Percentiles rank a stretch among this genome's conserved stretches.
Evolutionary conservation across 2,113 vertebrate genomes (phyloP).

Genomic region (Rhabdomys dilectus): DNA sequence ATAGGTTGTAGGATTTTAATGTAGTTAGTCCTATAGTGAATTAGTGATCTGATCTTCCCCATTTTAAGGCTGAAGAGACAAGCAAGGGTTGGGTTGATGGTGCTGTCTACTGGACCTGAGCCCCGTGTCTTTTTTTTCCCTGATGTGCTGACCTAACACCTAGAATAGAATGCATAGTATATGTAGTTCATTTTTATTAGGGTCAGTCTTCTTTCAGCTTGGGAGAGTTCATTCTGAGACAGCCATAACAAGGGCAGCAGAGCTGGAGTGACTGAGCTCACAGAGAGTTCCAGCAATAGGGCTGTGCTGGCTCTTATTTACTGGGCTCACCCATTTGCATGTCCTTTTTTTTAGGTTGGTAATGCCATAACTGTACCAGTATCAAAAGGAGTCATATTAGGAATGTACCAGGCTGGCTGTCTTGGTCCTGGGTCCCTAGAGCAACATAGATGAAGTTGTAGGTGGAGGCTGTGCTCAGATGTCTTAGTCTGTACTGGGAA

Average conservation of each 20-base stretch:
- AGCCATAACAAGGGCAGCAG: neutral
- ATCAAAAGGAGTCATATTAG: neutral
- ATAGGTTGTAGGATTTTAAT: neutral
- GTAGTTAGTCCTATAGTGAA: neutral
- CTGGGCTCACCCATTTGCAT: neutral
- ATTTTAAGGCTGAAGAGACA: neutral
- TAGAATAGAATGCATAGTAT: neutral
- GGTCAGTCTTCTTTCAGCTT: neutral
- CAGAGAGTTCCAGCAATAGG: neutral
- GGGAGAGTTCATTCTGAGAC: neutral
- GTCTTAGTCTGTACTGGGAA: neutral
- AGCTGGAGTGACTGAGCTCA: neutral
- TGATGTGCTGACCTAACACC: neutral
- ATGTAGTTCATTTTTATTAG: neutral
- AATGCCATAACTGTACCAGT: neutral
- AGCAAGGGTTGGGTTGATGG: neutral
- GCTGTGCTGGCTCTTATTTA: neutral
- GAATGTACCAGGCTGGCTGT: no score
- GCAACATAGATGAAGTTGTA: neutral
- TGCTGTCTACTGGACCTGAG: neutral
- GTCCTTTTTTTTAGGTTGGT: neutral
- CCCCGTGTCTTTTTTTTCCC: no score
- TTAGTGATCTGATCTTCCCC: neutral
- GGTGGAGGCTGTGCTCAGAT: neutral
- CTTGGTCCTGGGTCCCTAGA: neutral